phyloP scores from a whole-genome alignment of 2,113 vertebrate genomes.

The Oxyruncus cristatus region DNA sequence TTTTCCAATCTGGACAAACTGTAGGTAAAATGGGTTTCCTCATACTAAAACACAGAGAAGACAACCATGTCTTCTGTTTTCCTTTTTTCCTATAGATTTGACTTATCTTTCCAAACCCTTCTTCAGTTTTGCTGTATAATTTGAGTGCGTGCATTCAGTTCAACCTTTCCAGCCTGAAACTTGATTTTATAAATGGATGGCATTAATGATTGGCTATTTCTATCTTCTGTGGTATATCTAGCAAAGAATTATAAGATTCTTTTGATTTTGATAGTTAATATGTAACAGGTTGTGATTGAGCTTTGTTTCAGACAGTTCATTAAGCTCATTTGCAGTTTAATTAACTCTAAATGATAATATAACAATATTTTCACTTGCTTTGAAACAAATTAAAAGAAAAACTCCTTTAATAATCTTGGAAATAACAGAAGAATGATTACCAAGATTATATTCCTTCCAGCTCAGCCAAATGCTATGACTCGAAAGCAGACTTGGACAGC shows the following conservation, averaged over 20 bases:
- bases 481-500: background rate
- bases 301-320: conserved; percentile 39
- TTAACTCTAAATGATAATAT: conserved; percentile 27
- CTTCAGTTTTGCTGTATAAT: background rate
- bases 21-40: background rate
- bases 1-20: background rate
- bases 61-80: background rate
- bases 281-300: conserved; percentile 23
- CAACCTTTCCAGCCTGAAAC: background rate
- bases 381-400: conserved; percentile 39
- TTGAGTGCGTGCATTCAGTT: background rate
- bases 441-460: background rate
- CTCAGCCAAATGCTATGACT: background rate
- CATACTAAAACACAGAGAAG: background rate
- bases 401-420: background rate
- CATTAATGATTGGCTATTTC: background rate
- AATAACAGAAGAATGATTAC: background rate
- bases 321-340: conserved; percentile 54
- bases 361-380: conserved; percentile 40
- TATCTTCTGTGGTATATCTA: background rate
- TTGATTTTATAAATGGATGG: background rate
- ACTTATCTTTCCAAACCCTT: background rate
- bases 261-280: conserved; percentile 13
- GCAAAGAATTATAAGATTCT: background rate
- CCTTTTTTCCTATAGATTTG: background rate